These are phyloP conservation scores for Etia nguti DNA, from an alignment of 2,113 vertebrate species.

Conservation along the genomic window DNA sequence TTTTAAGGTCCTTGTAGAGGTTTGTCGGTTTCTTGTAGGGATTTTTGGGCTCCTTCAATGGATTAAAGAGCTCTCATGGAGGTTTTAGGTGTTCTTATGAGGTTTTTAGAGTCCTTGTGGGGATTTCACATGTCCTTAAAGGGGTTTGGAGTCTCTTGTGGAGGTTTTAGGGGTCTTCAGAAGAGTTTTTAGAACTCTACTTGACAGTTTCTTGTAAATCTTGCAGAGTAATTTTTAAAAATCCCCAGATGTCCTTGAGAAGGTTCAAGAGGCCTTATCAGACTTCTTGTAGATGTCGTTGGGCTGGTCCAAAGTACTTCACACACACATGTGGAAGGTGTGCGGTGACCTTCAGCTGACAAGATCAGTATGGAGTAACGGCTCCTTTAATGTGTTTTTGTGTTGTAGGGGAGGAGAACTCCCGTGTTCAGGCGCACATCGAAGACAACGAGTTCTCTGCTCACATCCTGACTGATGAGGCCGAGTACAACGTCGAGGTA, in stretches of 20 bases:
- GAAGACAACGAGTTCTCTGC: slow-evolving; percentile 86
- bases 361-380: background rate
- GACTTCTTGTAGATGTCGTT: background rate
- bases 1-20: background rate
- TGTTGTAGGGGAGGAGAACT: slow-evolving; percentile 85
- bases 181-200: background rate
- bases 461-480: slow-evolving; percentile 83
- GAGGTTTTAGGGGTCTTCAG: background rate
- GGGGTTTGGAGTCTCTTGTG: background rate
- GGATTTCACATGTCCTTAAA: background rate
- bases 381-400: background rate
- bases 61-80: background rate
- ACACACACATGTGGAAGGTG: background rate
- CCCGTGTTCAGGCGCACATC: slow-evolving; percentile 89
- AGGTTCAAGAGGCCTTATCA: background rate
- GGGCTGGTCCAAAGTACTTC: background rate
- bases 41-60: background rate
- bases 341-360: background rate
- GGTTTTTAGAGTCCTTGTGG: background rate
- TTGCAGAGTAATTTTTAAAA: background rate
- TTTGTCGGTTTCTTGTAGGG: background rate
- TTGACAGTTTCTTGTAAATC: background rate
- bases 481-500: slow-evolving; percentile 93
- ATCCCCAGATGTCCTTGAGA: background rate
- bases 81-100: background rate